Evolutionary conservation across 2,888 invertebrate genomes (phyloP).

Genomic region (Chrysolina americana): DNA sequence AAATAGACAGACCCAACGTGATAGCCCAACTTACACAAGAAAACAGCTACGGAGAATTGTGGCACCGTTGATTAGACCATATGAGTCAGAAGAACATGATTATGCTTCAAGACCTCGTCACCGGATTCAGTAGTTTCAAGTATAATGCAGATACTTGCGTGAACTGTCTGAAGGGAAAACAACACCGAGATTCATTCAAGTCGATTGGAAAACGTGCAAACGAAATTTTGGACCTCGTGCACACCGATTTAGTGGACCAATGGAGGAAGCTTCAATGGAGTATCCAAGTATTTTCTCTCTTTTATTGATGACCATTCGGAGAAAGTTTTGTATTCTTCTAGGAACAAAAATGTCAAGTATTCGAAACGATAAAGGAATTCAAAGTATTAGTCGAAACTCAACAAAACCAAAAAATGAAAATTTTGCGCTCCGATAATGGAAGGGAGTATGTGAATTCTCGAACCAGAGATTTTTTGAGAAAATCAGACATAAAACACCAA

Average conservation of each 20-base stretch:
- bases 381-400: background rate
- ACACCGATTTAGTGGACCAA: background rate
- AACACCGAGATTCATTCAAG: background rate
- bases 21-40: too few species aligned
- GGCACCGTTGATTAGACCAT: too few species aligned
- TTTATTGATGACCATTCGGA: background rate
- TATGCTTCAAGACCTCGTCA: too few species aligned
- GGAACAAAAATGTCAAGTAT: background rate
- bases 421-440: background rate
- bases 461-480: background rate
- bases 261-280: background rate
- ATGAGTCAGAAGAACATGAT: too few species aligned
- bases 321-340: background rate
- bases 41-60: too few species aligned
- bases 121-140: too few species aligned
- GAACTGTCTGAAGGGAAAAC: background rate
- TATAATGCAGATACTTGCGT: too few species aligned
- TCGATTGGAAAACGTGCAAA: background rate
- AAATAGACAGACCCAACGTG: too few species aligned
- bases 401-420: background rate
- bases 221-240: background rate
- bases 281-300: background rate
- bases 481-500: background rate
- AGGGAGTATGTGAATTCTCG: background rate
- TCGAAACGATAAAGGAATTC: background rate